These are phyloP conservation scores for Lagorchestes hirsutus DNA, from an alignment of 2,797 vertebrate genomes.

Conservation along the genomic window DNA sequence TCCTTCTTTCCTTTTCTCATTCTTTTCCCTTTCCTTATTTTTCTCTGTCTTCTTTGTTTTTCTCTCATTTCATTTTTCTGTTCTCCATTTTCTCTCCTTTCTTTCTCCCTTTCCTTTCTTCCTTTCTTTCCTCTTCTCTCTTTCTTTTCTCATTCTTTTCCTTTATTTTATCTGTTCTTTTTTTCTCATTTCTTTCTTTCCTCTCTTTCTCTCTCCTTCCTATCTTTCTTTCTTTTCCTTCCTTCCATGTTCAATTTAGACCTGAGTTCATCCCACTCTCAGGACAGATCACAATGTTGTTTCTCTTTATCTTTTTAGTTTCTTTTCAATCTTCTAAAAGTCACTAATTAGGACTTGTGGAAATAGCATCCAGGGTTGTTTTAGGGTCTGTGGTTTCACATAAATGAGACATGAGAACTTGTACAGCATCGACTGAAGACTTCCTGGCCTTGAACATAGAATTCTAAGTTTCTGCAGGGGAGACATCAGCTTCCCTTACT, in stretches of 20 bases:
- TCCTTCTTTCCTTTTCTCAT: not conserved
- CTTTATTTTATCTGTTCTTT: conserved; percentile 6
- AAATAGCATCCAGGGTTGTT: conserved; percentile 21
- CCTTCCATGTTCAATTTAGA: not conserved
- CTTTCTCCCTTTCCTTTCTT: conserved; percentile 14
- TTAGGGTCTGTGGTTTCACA: not conserved
- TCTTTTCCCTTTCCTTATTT: not conserved
- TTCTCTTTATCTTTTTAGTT: not conserved
- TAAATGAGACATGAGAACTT: conserved; percentile 7
- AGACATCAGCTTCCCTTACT: not conserved
- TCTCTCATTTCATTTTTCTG: not conserved
- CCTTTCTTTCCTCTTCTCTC: not conserved
- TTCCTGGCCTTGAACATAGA: not conserved
- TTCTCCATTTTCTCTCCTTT: not conserved
- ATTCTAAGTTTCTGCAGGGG: not conserved
- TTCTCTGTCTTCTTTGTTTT: not conserved
- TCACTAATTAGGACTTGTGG: conserved; percentile 12
- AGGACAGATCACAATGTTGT: not conserved
- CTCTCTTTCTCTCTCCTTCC: not conserved
- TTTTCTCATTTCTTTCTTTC: too few relatives aligned
- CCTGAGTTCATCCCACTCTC: not conserved
- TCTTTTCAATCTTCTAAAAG: conserved; percentile 26
- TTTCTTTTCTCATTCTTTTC: not conserved
- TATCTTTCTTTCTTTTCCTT: not conserved
- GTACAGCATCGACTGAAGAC: not conserved